A percentile compares a stretch with the other conserved stretches of the same genome.
Conservation (phyloP, 2,113 vertebrate species). For the Oxygymnocypris stewartii region DNA sequence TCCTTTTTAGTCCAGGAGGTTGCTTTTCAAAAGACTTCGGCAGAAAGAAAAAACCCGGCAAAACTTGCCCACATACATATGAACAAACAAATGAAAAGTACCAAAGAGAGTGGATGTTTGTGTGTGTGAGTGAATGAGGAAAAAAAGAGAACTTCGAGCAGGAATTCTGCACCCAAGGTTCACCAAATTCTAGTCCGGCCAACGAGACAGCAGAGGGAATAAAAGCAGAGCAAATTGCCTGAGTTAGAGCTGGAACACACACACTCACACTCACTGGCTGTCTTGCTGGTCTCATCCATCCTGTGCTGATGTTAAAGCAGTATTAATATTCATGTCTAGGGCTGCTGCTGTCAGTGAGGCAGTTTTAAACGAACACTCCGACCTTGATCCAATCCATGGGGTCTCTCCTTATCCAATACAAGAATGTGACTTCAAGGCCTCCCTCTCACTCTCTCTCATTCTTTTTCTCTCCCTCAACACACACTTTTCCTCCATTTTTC, state of each 20-base stretch:
- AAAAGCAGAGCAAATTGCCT: constrained; percentile 27
- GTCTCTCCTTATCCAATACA: constrained; percentile 50
- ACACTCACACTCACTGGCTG: constrained; percentile 4
- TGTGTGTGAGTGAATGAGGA: not conserved
- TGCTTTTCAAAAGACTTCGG: not conserved
- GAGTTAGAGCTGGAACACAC: constrained; percentile 21
- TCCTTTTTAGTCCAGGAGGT: not conserved
- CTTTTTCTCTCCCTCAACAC: constrained; percentile 11
- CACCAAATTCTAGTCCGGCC: constrained; percentile 22
- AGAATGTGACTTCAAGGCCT: constrained; percentile 55
- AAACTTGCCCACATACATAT: constrained; percentile 30
- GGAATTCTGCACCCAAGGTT: constrained; percentile 39
- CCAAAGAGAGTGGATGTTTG: not conserved
- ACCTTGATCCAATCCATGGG: constrained; percentile 62
- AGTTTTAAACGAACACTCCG: constrained; percentile 61
- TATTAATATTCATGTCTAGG: constrained; percentile 65
- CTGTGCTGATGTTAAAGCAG: constrained; percentile 55
- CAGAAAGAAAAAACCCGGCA: not conserved
- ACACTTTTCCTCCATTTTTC: constrained; percentile 30
- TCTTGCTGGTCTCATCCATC: constrained; percentile 46
- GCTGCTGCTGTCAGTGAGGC: constrained; percentile 58
- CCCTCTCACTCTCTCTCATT: constrained; percentile 38
- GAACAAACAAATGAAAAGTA: constrained; percentile 25
- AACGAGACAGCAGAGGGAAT: constrained; percentile 1
- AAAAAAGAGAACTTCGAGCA: constrained; percentile 6